Base-by-base conservation (phyloP, 2,888 invertebrate genomes). In the Ernsta delagoae region DNA sequence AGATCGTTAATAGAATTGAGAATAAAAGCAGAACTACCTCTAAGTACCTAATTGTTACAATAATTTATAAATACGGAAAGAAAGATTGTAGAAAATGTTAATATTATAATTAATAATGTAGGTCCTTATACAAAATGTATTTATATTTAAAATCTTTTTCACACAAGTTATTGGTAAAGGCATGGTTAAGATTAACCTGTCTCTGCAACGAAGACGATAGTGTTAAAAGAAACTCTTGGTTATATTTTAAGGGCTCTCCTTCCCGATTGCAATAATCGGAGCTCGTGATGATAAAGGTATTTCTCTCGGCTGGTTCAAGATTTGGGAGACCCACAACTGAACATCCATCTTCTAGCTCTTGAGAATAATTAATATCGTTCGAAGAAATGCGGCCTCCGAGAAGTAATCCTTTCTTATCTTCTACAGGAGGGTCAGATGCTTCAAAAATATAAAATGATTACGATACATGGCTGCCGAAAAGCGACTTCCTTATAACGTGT, bases 151-250 rank as follows among this genome's bases (percentile, higher is more conserved):
- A 24, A 24, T 24, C 24, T 24, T 24, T 24, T 24, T 24, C 24
- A 24, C 24, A 24, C 3, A 24, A 24, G 24, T 24, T 24, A 24
- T 1, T 24, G 24, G 24, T 24, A 24, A 24, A 24, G 24, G 24
- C 24, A 24, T 24, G 24, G 24, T 12, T 45, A 34, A 63, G 11
- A 5, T 53, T 36, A 60, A 88, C 90, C 82, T 86, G 86, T 75
- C 80, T 87, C 5, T 75, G 78, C 11, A 86, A 70, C 31, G 92
- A 90, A 11, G 88, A 87, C 3, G 87, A 82, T 1, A 92, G 75
- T 11, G 86, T 84, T 3, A 93, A 77, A 54, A 92, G 80, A 72
- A 93, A 92, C 73, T 92, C 92, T 74, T 93, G 93, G 70, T 92
- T 87, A 73, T 86, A 92, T 73, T 92, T 92, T 39, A 93, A 75